Base-by-base conservation (phyloP, 92 coral and sea anemone genomes). In the Porites rus region DNA sequence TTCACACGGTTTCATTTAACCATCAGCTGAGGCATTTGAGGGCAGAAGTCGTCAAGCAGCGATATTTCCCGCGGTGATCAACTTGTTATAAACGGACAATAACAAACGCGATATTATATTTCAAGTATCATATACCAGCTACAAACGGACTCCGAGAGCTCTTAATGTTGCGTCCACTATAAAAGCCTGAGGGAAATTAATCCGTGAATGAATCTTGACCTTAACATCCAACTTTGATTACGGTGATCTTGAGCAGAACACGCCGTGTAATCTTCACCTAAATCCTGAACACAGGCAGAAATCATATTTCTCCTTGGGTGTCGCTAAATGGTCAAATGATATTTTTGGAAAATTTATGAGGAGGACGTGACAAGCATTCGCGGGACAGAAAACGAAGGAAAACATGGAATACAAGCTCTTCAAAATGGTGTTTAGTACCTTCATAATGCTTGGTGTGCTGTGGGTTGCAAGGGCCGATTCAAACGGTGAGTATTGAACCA, bases 191-290 rank as follows among this genome's bases (percentile, higher is more conserved):
- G 17, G 70, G 20, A 74, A 83, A 73, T 83, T 83, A 83, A 83
- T 83, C 87, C 80, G 87, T 74, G 87, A 83, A 63, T 83, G 17
- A 65, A 71, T 83, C 51, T 83, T 83, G 87, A 83, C 87, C 87
- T 20, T 46, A 11, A 20, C 13, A 38, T 68, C 46, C 65, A 79
- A 18, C 24, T 52, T 22, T 53, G 50, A 53, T 74, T 51, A 38
- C 46, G 7, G 7, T 38, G 78, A 74, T 24, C 64, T 74, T 74
- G 63, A 18, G 78, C 24, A 21, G 78, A 11, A 66, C 46, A 38
- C 46, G 46, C 46, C 46, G 46, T 38, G 46, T 0, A 38, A 38
- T 38, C 46, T 38, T 38, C 6, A 38, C 46, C 46, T 38, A 38
- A 38, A 38, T 38, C 5, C 46, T 38, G 6, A 38, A 38, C 46